These are phyloP conservation scores for Andrena minutula DNA, from an alignment of 2,888 invertebrate genomes.

Conservation along the genomic window DNA sequence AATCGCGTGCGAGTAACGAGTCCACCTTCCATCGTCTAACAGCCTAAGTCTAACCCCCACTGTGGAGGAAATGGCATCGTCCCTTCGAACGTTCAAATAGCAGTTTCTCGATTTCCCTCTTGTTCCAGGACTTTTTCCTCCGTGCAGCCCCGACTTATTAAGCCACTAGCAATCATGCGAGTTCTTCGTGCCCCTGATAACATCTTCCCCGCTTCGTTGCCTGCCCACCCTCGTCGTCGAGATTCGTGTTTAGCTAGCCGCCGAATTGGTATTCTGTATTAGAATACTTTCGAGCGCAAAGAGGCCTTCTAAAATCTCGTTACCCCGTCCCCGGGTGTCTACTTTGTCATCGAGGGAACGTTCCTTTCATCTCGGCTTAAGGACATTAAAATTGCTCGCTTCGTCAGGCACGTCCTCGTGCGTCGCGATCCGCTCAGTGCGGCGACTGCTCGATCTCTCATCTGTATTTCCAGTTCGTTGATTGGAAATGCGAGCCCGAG, in stretches of 20 bases:
- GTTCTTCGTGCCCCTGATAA: conserved; percentile 21
- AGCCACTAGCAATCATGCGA: conserved; percentile 48
- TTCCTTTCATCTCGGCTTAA: conserved; percentile 54
- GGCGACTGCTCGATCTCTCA: conserved; percentile 30
- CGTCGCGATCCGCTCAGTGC: conserved; percentile 4
- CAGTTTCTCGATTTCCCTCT: conserved; percentile 31
- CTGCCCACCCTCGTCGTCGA: background rate
- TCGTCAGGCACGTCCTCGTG: conserved; percentile 39
- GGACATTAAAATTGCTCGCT: conserved; percentile 63
- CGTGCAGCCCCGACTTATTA: conserved; percentile 24
- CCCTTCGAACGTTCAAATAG: conserved; percentile 43
- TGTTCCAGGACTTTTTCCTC: background rate
- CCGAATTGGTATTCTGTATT: background rate
- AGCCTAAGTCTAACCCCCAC: background rate
- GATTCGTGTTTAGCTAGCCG: background rate
- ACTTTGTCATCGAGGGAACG: conserved; percentile 48
- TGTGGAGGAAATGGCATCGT: conserved; percentile 39
- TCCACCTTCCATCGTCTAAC: conserved; percentile 46
- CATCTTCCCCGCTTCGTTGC: conserved; percentile 35
- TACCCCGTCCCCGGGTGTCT: conserved; percentile 35
- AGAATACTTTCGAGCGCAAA: background rate
- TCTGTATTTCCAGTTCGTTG: conserved; percentile 38
- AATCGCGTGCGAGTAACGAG: conserved; percentile 78
- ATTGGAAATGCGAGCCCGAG: conserved; percentile 26
- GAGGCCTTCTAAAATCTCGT: conserved; percentile 53